Evolutionary conservation across 1,140 invertebrate genomes (phyloP), one percentile per base, ranked within the genome.

Genomic region (Gonioctena quinquepunctata): DNA sequence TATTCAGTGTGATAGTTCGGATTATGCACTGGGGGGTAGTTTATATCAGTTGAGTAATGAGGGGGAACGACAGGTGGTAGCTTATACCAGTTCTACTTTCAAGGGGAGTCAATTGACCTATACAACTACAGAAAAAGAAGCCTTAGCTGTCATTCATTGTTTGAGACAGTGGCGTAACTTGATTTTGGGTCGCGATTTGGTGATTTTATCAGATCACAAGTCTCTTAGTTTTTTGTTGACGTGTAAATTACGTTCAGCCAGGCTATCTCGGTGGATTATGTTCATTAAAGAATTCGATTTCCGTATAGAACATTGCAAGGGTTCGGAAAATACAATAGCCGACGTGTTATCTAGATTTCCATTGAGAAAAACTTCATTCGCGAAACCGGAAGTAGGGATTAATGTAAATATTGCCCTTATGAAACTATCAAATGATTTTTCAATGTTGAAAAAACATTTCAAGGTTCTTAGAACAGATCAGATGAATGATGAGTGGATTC

Each of bases 21-120:
- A 56, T 56, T 56, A 56, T 25, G 54, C 54, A 21, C 13, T 57
- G 23, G 54, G 54, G 19, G 54, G 54, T 57, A 19, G 54, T 57
- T 21, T 57, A 6, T 57, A 19, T 11, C 54, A 57, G 23, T 16
- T 57, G 16, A 21, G 13, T 19, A 21, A 25, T 6, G 13, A 2
- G 16, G 23, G 19, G 23, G 54, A 57, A 21, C 18, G 23, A 57
- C 19, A 25, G 22, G 23, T 57, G 19, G 11, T 57, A 16, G 54
- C 54, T 7, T 57, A 22, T 25, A 57, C 54, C 22, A 57, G n/a
- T 21, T 22, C 16, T 21, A 57, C 54, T 8, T 57, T 57, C 18
- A 57, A 57, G 23, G 23, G 23, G n/a, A 57, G 54, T 1, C 54
- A 57, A 21, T 21, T 57, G 13, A 4, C 13, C 13, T 57, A 57